Percentiles rank a stretch among this genome's conserved stretches.
phyloP scores from a whole-genome alignment of 2,797 vertebrate species.

The Manis javanica region DNA sequence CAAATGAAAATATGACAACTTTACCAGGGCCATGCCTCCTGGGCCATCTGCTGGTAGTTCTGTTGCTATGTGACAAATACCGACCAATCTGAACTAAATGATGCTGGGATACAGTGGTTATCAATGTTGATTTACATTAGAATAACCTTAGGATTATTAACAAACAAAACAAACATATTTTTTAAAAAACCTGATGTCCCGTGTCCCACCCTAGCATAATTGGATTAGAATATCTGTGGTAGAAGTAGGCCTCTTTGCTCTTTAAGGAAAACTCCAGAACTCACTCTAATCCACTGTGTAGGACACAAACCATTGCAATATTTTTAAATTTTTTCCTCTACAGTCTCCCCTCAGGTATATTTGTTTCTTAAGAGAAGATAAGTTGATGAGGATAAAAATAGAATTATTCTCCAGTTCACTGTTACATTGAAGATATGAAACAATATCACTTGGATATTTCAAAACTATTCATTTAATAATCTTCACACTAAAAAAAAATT shows the following conservation, averaged over 20 bases:
- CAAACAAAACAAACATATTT: not conserved
- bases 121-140: no score
- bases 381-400: not conserved
- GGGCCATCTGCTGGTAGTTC: not conserved
- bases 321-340: not conserved
- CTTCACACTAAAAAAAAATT: not conserved
- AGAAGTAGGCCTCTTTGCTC: not conserved
- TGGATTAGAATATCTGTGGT: not conserved
- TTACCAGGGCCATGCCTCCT: not conserved
- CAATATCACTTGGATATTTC: not conserved
- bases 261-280: not conserved
- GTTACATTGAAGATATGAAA: not conserved
- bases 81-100: not conserved
- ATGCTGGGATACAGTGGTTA: not conserved
- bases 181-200: not conserved
- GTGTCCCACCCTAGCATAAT: not conserved
- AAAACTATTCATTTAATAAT: not conserved
- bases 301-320: not conserved
- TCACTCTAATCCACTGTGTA: not conserved
- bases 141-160: not conserved
- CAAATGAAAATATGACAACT: not conserved
- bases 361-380: not conserved
- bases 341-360: not conserved
- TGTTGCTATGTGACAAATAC: not conserved
- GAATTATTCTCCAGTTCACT: not conserved